These are phyloP conservation scores for Xiphophorus hellerii DNA, from an alignment of 2,113 vertebrate species.

Conservation along the genomic window DNA sequence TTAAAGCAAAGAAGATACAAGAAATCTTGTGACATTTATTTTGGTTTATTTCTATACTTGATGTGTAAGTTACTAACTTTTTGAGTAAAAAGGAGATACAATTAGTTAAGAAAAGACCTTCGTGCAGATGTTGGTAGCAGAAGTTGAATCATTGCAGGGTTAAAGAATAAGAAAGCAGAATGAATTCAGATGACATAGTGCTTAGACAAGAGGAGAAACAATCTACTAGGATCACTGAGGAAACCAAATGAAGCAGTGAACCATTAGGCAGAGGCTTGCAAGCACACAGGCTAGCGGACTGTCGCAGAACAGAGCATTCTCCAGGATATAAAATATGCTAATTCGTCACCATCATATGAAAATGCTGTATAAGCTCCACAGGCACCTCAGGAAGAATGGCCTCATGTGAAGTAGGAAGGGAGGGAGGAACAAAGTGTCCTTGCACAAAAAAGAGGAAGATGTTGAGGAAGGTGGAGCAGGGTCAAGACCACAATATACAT, in stretches of 20 bases:
- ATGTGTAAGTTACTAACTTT: not conserved
- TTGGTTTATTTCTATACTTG: not conserved
- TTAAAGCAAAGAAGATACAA: too few species aligned
- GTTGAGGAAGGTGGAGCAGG: slow-evolving; percentile 50
- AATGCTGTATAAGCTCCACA: slow-evolving; percentile 45
- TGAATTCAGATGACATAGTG: not conserved
- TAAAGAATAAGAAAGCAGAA: not conserved
- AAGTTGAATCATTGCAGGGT: not conserved
- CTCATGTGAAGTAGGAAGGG: slow-evolving; percentile 19
- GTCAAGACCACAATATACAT: slow-evolving; percentile 72
- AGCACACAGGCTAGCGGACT: slow-evolving; percentile 20
- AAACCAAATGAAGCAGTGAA: slow-evolving; percentile 12
- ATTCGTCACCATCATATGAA: slow-evolving; percentile 46
- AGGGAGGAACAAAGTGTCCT: slow-evolving; percentile 21
- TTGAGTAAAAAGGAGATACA: not conserved
- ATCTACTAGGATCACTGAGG: slow-evolving; percentile 11
- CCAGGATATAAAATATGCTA: slow-evolving; percentile 46
- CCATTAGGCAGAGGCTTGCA: slow-evolving; percentile 6
- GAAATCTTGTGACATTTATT: not conserved
- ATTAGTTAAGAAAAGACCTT: not conserved
- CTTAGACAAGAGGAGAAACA: not conserved
- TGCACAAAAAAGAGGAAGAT: slow-evolving; percentile 28
- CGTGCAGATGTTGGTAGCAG: not conserved
- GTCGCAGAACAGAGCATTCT: slow-evolving; percentile 14
- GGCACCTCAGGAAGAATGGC: slow-evolving; percentile 31